Evolutionary conservation across 2,888 invertebrate species (phyloP).

Genomic region (Cryptocephalus moraei): DNA sequence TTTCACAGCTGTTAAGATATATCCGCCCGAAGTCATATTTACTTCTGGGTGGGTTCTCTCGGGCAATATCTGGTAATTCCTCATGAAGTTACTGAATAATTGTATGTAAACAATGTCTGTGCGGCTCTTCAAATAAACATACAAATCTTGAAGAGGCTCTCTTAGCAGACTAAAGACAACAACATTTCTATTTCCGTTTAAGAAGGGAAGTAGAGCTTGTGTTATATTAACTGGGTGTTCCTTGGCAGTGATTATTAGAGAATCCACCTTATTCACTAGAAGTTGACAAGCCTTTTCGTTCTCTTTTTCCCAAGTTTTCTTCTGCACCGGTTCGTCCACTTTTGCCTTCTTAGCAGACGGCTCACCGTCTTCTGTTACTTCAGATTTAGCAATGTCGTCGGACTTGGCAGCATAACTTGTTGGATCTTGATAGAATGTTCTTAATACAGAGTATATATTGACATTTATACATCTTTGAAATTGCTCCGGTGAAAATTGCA

Average conservation of each 20-base stretch:
- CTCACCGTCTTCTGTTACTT: constrained; percentile 3
- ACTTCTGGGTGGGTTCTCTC: constrained; percentile 93
- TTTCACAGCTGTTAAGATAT: constrained; percentile 63
- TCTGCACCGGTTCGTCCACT: constrained; percentile 9
- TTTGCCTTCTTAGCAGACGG: constrained; percentile 9
- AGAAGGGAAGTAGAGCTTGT: constrained; percentile 60
- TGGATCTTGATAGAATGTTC: constrained; percentile 53
- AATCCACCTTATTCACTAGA: constrained; percentile 57
- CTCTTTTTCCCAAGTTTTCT: constrained; percentile 52
- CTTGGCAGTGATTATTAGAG: constrained; percentile 67
- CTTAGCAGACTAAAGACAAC: constrained; percentile 72
- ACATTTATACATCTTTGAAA: constrained; percentile 60
- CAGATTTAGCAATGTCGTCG: neutral
- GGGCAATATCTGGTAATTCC: constrained; percentile 82
- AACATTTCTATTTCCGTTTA: constrained; percentile 74
- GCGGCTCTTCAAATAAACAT: constrained; percentile 62
- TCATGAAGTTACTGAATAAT: constrained; percentile 77
- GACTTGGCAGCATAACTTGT: constrained; percentile 3
- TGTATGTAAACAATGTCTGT: constrained; percentile 64
- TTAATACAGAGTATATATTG: constrained; percentile 64
- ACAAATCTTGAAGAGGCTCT: constrained; percentile 79
- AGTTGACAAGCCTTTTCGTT: constrained; percentile 55
- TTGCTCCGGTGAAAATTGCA: constrained; percentile 69
- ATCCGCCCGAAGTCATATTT: constrained; percentile 85
- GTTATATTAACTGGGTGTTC: constrained; percentile 79